Evolutionary conservation across 2,888 invertebrate genomes (phyloP), one percentile per base, ranked within the genome.

Genomic region (Ceriagrion tenellum): DNA sequence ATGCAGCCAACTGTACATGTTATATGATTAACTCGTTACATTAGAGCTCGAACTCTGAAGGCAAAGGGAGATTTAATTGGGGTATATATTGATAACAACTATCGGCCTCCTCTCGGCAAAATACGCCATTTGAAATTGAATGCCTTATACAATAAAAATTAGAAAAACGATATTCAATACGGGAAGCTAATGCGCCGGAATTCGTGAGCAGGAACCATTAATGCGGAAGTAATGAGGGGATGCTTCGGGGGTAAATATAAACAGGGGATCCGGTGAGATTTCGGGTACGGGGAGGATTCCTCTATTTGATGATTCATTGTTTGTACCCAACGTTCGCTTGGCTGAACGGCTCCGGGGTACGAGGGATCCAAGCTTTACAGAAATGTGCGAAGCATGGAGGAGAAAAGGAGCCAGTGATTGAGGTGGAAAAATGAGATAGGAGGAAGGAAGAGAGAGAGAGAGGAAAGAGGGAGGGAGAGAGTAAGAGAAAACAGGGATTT

Each of bases 231-330:
- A 81, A 81, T 81, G 30, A n/a, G 81, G 35, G 81, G 81, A 81
- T 81, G 81, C 81, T 59, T 81, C 81, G 81, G 35, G 20, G 81
- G 81, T 81, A 81, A 35, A 81, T 35, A 47, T 47, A 47, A 81
- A 81, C 81, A 81, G 81, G n/a, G 26, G 30, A 35, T 35, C 35
- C 35, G 13, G 59, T 8, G 18, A 20, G 12, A 20, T 16, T 16
- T 59, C 18, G 59, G 56, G 59, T 16, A 20, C 16, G 16, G 81
- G 81, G 35, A 35, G 81, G 30, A n/a, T 35, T 81, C 81, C 35
- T 81, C 81, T 81, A 81, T 81, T 35, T 81, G 81, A 81, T 35
- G 81, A 81, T 81, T 81, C 81, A 81, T 81, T 81, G 81, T 81
- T 81, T 81, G 35, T 81, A 35, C 26, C 81, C 81, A 81, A 81